Base-by-base conservation (phyloP, 2,113 vertebrate genomes). In the Serinus canaria region DNA sequence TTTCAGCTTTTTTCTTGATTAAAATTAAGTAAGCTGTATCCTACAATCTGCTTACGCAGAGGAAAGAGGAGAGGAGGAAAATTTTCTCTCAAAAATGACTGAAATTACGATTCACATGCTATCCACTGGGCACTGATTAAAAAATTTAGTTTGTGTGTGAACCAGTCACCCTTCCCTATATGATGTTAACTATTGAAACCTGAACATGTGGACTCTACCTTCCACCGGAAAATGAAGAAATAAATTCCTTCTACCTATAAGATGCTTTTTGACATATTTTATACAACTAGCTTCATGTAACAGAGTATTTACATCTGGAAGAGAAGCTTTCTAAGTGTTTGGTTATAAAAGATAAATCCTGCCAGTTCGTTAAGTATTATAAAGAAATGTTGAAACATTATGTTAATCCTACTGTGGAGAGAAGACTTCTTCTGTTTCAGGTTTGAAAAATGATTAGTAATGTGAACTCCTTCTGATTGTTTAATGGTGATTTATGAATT, bases 281-380 rank as follows among this genome's bases (percentile, higher is more conserved):
- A 76, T 59, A 63, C 37, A 83, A 83, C 15, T 52, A 50, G 33
- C 44, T 84, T 90, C 68, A 46, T 33, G 18, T n/a, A 86, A 83
- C 20, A 86, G 33, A 70, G 56, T 75, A 60, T 81, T 88, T 94
- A 59, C 21, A 53, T 73, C 80, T 78, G 27, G 17, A 25, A 89
- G 31, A 93, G 21, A 80, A 62, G 67, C 13, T 85, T 69, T 76
- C 88, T 94, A 89, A 60, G 85, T 59, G 19, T 79, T 44, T 90
- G 47, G 33, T 80, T 92, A 56, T 49, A 92, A 86, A 97, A 94
- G 75, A 96, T 77, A 89, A 94, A 46, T 41, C n/a, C 35, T 80
- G 49, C 8, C 67, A 80, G 58, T 62, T 81, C 46, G 70, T 63
- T 77, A 86, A 37, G 23, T 21, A 81, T 69, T 87, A 91, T 55